Percentiles rank a stretch among this genome's conserved stretches.
phyloP scores from a whole-genome alignment of 1,140 invertebrate species.

The Drosophila oshimai region DNA sequence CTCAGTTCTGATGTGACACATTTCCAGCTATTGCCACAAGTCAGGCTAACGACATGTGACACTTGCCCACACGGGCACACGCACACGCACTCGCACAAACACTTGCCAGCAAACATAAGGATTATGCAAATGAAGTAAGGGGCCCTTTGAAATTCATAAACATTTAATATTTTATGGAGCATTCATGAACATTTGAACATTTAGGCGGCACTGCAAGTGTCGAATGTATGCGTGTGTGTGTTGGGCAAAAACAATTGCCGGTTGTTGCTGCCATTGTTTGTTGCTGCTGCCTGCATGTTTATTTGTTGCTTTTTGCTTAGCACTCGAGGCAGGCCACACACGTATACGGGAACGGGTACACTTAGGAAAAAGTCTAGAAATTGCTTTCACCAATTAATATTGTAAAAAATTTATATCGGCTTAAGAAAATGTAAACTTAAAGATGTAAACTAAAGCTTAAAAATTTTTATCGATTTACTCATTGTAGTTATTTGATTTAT shows the following conservation, averaged over 20 bases:
- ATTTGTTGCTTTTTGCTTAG: conserved; percentile 49
- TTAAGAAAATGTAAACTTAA: no score
- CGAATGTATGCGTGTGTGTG: conserved; percentile 19
- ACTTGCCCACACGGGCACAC: conserved; percentile 32
- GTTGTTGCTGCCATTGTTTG: conserved; percentile 39
- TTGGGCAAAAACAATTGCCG: conserved; percentile 40
- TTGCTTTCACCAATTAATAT: no score
- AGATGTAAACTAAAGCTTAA: no score
- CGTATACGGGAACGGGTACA: not conserved
- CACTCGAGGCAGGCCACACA: conserved; percentile 22
- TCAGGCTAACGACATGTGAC: conserved; percentile 54
- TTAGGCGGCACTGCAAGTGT: conserved; percentile 37
- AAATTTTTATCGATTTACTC: no score
- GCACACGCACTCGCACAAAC: conserved; percentile 12
- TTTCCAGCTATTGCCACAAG: conserved; percentile 37
- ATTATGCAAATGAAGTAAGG: conserved; percentile 66
- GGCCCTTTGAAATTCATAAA: conserved; percentile 66
- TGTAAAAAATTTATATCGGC: no score
- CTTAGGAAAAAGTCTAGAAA: not conserved
- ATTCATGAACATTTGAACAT: conserved; percentile 61
- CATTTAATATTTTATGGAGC: conserved; percentile 67
- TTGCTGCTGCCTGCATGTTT: conserved; percentile 26
- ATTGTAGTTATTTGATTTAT: no score
- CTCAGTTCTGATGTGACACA: conserved; percentile 22
- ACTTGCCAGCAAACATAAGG: conserved; percentile 54